Percentiles rank a stretch among this genome's conserved stretches.
Conservation (phyloP, 2,888 invertebrate species). For the Lasioglossum leucozonium region DNA sequence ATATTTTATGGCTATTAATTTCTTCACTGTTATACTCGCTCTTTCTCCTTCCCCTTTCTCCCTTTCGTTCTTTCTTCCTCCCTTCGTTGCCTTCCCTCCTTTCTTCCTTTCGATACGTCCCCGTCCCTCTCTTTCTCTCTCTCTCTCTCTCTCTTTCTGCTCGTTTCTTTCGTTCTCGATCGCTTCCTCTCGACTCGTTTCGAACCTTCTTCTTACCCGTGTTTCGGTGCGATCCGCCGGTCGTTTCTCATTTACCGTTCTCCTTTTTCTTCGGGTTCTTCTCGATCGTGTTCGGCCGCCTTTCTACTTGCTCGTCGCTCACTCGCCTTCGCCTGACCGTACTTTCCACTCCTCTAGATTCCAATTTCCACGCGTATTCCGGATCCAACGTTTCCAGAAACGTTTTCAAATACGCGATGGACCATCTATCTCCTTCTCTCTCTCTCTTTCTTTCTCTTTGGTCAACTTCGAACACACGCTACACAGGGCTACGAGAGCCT, state of each 20-base stretch:
- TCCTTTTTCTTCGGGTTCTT: slow-evolving; percentile 2
- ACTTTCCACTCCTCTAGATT: not conserved
- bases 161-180: not conserved
- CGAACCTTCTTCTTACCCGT: slow-evolving; percentile 49
- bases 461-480: not conserved
- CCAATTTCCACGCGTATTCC: not conserved
- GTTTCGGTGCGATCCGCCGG: slow-evolving; percentile 31
- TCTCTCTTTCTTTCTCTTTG: not conserved
- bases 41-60: slow-evolving; percentile 62
- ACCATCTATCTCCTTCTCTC: not conserved
- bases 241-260: slow-evolving; percentile 52
- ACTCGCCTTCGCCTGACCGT: not conserved
- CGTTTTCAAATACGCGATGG: not conserved
- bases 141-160: slow-evolving; percentile 42
- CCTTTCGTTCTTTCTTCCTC: slow-evolving; percentile 26
- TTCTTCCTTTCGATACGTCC: slow-evolving; percentile 30
- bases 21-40: slow-evolving; percentile 82
- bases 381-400: not conserved
- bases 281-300: not conserved
- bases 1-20: slow-evolving; percentile 85
- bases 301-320: not conserved
- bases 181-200: slow-evolving; percentile 35
- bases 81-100: slow-evolving; percentile 38
- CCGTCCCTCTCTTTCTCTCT: slow-evolving; percentile 34
- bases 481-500: too few species aligned